Conservation (phyloP, 1,140 invertebrate species). For the Anastrepha obliqua region DNA sequence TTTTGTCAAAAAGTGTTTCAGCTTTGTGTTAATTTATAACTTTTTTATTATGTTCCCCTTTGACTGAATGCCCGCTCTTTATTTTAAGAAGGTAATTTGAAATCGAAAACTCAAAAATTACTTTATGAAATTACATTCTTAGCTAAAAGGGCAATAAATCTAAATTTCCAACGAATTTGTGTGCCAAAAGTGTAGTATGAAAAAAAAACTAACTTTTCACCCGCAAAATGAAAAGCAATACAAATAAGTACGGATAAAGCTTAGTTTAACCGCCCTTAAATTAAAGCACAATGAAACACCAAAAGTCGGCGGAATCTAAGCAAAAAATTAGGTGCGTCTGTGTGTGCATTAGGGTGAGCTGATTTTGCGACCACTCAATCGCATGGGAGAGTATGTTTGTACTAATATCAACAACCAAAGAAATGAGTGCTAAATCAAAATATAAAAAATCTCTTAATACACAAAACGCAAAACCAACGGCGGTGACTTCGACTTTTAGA, state of each 20-base stretch:
- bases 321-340: background rate
- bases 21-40: no score
- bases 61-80: no score
- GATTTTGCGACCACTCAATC: background rate
- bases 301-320: background rate
- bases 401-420: no score
- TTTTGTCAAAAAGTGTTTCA: no score
- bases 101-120: background rate
- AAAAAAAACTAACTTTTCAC: slow-evolving; percentile 28
- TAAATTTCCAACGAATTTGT: background rate
- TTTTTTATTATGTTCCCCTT: no score
- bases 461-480: no score
- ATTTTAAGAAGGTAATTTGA: no score
- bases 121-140: background rate
- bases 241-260: background rate
- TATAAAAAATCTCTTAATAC: no score
- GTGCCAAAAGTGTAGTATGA: slow-evolving; percentile 15
- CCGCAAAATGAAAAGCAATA: slow-evolving; percentile 11
- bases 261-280: background rate
- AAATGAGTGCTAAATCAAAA: no score
- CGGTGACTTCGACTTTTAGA: no score
- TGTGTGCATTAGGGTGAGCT: background rate
- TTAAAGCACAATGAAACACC: background rate
- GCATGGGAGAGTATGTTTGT: no score
- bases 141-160: background rate